phyloP scores from a whole-genome alignment of 2,888 invertebrate genomes.

The Brachypterus glaber region DNA sequence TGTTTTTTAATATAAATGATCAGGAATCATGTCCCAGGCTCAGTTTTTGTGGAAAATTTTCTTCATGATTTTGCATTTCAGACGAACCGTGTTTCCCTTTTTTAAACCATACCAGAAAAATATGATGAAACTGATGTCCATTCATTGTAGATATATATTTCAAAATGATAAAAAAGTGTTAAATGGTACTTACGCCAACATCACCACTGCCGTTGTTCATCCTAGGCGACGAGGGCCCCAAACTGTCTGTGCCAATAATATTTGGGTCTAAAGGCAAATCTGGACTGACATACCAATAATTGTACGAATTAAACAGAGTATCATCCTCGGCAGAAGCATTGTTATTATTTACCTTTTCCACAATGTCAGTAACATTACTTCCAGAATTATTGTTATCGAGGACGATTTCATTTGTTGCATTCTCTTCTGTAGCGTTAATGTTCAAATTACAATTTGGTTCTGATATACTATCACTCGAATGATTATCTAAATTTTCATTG shows the following conservation, averaged over 20 bases:
- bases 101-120: too few relatives aligned
- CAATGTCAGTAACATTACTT: not conserved
- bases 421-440: conserved; percentile 12
- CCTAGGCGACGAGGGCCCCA: too few relatives aligned
- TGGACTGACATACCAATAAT: conserved; percentile 48
- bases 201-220: conserved; percentile 24
- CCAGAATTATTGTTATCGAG: not conserved
- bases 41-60: too few relatives aligned
- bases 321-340: conserved; percentile 28
- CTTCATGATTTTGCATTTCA: too few relatives aligned
- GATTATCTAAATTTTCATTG: conserved; percentile 13
- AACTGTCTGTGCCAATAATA: too few relatives aligned
- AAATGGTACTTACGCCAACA: conserved; percentile 19
- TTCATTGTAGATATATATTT: too few relatives aligned
- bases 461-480: conserved; percentile 4
- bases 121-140: too few relatives aligned
- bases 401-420: conserved; percentile 5
- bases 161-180: not conserved
- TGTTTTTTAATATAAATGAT: too few relatives aligned
- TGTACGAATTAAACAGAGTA: conserved; percentile 45
- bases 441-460: conserved; percentile 5
- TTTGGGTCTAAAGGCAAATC: conserved; percentile 42
- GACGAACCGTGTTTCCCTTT: too few relatives aligned
- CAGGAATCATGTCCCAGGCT: too few relatives aligned
- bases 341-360: conserved; percentile 21